Conservation (phyloP, 2,113 vertebrate genomes). For the Leptocoma aspasia region DNA sequence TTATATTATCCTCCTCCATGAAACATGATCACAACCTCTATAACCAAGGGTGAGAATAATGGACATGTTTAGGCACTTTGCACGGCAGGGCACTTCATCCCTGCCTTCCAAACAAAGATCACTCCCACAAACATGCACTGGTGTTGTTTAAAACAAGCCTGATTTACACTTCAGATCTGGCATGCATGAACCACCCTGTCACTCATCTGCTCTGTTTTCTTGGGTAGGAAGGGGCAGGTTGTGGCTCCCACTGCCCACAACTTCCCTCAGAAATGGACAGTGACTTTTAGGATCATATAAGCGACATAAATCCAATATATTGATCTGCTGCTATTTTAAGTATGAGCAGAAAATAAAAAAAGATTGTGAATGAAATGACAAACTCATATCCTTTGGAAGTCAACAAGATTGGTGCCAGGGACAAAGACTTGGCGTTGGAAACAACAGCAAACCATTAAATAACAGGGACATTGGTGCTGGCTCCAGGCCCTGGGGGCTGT, state of each 20-base stretch:
- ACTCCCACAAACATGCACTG: background rate
- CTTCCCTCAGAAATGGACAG: background rate
- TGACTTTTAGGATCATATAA: background rate
- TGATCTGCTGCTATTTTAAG: background rate
- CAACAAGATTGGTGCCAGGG: slow-evolving; percentile 8
- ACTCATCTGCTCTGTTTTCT: background rate
- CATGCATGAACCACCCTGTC: background rate
- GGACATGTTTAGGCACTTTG: background rate
- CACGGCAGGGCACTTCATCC: background rate
- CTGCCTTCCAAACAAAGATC: background rate
- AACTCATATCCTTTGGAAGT: background rate
- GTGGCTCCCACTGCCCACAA: background rate
- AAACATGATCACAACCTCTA: background rate
- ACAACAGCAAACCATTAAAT: background rate
- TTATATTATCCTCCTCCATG: background rate
- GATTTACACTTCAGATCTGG: background rate
- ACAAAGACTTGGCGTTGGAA: background rate
- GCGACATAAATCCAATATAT: background rate
- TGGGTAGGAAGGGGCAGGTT: background rate
- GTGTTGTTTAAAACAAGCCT: background rate
- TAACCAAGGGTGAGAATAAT: background rate
- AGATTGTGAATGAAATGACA: background rate
- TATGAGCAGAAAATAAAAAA: background rate
- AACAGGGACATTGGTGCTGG: background rate
- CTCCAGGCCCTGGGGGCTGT: background rate